Evolutionary conservation across 2,797 vertebrate genomes (phyloP).

Genomic region (Eulemur albifrons): DNA sequence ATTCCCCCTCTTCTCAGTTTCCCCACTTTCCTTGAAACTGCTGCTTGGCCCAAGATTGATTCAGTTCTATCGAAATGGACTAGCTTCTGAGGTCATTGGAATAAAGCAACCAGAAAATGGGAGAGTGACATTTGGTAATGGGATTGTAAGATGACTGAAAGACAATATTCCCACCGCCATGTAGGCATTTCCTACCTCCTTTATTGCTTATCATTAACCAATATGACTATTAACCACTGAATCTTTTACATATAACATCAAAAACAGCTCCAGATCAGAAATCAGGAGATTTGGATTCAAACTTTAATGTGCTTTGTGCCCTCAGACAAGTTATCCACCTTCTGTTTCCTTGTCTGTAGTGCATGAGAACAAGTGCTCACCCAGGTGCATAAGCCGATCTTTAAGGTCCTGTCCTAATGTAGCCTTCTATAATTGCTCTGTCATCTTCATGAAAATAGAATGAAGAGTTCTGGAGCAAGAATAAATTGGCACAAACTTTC

Average conservation of each 20-base stretch:
- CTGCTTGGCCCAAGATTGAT: not conserved
- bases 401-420: not conserved
- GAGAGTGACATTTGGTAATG: not conserved
- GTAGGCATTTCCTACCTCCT: not conserved
- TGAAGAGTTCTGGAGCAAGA: not conserved
- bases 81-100: not conserved
- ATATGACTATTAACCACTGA: not conserved
- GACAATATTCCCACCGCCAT: not conserved
- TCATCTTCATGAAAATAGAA: slow-evolving; percentile 56
- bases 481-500: slow-evolving; percentile 39
- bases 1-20: not conserved
- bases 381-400: not conserved
- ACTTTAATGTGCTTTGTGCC: not conserved
- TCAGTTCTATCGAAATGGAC: not conserved
- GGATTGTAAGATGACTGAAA: not conserved
- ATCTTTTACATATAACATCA: not conserved
- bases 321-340: not conserved
- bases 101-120: slow-evolving; percentile 16
- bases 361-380: not conserved
- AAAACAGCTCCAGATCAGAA: not conserved
- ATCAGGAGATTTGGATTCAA: not conserved
- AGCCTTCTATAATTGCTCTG: slow-evolving; percentile 31
- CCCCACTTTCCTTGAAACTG: not conserved
- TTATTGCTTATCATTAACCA: not conserved
- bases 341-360: not conserved